Evolutionary conservation across 2,797 vertebrate genomes (phyloP), one percentile per base, ranked within the genome.

Genomic region (Galagoides demidoff): DNA sequence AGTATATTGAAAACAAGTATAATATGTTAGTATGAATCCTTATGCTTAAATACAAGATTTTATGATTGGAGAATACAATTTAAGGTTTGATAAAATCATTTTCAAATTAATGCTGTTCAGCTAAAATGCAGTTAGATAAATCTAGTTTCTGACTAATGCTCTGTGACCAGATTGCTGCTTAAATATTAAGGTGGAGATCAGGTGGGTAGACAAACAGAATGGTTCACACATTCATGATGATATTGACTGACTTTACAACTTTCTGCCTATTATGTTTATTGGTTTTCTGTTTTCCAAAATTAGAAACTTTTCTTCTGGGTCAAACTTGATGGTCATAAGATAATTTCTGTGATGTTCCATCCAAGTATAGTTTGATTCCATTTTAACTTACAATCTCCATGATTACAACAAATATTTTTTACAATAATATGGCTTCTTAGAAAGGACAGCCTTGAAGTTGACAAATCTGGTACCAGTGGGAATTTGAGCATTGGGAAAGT

Each of bases 51-150:
- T 70, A 16, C 10, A 92, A 23, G 43, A 77, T 68, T 87, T 70
- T 31, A 22, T 23, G 11, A 6, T 55, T 78, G 55, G 13, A 77
- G 19, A 77, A 43, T 77, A 76, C 39, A 11, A 23, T 70, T 90
- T 82, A 45, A 59, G 14, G 20, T 64, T 85, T 82, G 34, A 37
- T 81, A 57, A 92, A 64, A 49, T 31, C 0, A 37, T 82, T 92
- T 92, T 90, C 20, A 64, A 78, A 89, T 89, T 76, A 89, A 92
- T 89, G 14, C 17, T 74, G 23, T 82, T 96, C 55, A 68, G 23
- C 25, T 34, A 94, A 85, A 4, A 70, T 31, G 1, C 16, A 94
- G 64, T 78, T 77, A 57, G 5, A 59, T 23, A 91, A 85, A 82
- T 57, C 55, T 93, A 74, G 5, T 45, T 52, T 73, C 43, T 78